These are phyloP conservation scores for Leucopsar rothschildi DNA, from an alignment of 2,113 vertebrate species.

Conservation along the genomic window DNA sequence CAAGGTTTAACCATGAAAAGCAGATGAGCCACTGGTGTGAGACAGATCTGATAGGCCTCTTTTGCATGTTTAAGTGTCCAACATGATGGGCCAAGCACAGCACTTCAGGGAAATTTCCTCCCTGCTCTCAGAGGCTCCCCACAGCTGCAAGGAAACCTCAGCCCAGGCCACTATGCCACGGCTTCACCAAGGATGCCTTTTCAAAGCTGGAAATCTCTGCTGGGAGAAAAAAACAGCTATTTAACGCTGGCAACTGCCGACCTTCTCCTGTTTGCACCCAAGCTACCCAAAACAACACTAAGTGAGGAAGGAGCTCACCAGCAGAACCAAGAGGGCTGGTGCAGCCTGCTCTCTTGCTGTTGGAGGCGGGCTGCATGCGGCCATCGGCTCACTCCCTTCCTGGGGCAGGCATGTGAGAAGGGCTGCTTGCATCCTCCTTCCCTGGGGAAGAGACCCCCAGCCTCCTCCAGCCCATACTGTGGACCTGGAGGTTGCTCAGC, in stretches of 20 bases:
- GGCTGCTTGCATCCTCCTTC: background rate
- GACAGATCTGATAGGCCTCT: background rate
- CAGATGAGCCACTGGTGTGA: background rate
- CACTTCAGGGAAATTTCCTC: background rate
- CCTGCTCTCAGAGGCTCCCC: background rate
- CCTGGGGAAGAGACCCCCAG: background rate
- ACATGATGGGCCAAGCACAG: background rate
- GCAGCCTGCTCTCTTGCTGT: background rate
- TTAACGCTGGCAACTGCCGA: background rate
- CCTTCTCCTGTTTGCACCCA: background rate
- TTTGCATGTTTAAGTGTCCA: background rate
- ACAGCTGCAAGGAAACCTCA: background rate
- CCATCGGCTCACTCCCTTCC: background rate
- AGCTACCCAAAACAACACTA: background rate
- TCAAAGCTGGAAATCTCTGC: background rate
- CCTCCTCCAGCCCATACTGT: background rate
- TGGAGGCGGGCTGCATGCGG: fast-evolving
- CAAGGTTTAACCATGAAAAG: background rate
- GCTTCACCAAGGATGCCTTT: background rate
- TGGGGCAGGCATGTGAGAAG: background rate
- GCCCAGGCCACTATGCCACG: background rate
- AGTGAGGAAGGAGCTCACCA: background rate
- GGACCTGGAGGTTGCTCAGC: background rate
- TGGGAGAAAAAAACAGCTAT: background rate
- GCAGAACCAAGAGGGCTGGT: fast-evolving